Conservation (phyloP, 1,140 invertebrate species). For the Batillaria attramentaria region DNA sequence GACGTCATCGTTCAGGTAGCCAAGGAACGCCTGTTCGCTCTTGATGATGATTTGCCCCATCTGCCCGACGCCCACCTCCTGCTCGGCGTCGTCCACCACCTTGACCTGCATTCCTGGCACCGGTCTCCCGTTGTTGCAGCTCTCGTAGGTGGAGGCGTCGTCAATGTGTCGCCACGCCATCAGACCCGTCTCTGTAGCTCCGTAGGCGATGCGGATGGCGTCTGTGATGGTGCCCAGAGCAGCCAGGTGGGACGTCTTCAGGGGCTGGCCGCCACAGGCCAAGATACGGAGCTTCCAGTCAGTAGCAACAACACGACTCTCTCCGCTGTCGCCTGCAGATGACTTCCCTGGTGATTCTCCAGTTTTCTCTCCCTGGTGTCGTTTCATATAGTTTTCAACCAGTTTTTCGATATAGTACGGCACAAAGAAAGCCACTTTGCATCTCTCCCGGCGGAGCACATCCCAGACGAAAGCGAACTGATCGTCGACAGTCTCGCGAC, state of each 20-base stretch:
- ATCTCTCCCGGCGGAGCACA: neutral
- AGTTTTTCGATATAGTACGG: too few relatives aligned
- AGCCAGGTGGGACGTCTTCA: neutral
- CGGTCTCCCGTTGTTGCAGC: conserved; percentile 10
- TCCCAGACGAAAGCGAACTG: neutral
- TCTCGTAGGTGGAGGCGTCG: neutral
- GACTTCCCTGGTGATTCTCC: neutral
- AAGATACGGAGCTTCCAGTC: too few relatives aligned
- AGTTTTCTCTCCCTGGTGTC: neutral
- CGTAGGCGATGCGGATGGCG: neutral
- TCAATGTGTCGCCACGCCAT: neutral
- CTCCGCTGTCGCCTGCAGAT: too few relatives aligned
- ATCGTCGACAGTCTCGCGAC: neutral
- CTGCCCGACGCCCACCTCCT: neutral
- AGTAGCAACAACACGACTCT: too few relatives aligned
- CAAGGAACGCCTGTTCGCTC: neutral
- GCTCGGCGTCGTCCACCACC: neutral
- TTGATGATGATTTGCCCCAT: neutral
- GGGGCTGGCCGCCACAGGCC: neutral
- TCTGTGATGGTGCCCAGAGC: neutral
- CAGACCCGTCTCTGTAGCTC: neutral
- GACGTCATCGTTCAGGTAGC: conserved; percentile 6
- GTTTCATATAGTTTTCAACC: neutral
- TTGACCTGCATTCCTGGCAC: conserved; percentile 5
- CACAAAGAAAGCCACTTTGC: neutral